Evolutionary conservation across 2,113 vertebrate species (phyloP).

Genomic region (Asarcornis scutulata): DNA sequence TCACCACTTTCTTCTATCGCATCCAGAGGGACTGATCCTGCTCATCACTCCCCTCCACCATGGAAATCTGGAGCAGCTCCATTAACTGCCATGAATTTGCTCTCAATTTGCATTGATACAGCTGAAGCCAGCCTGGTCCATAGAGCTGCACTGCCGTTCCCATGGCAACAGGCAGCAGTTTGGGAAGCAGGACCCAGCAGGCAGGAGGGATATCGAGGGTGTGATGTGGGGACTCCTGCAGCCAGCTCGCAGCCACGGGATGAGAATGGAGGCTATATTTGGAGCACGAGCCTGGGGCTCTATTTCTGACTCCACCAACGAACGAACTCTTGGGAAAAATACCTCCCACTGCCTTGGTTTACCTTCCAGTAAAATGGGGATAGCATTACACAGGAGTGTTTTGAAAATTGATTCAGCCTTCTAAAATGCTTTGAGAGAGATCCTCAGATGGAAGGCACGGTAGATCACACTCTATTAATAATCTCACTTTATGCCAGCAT

Average conservation of each 20-base stretch:
- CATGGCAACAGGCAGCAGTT: constrained; percentile 25
- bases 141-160: not conserved
- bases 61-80: not conserved
- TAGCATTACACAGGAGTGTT: constrained; percentile 67
- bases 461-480: constrained; percentile 65
- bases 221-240: not conserved
- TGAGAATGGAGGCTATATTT: constrained; percentile 31
- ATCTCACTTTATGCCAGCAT: not conserved
- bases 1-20: not conserved
- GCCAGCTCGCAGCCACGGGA: not conserved
- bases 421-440: constrained; percentile 56
- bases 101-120: constrained; percentile 29
- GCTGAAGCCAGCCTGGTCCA: constrained; percentile 38
- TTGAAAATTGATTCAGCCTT: constrained; percentile 69
- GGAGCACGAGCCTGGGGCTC: not conserved
- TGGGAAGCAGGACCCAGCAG: not conserved
- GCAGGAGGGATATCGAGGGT: not conserved
- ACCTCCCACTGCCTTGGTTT: constrained; percentile 25
- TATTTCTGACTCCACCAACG: constrained; percentile 53
- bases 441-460: constrained; percentile 18
- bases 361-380: constrained; percentile 52
- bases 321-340: constrained; percentile 53
- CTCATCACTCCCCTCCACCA: not conserved
- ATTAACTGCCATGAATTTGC: constrained; percentile 28
- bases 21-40: not conserved